Percentiles rank a stretch among this genome's conserved stretches.
phyloP scores from a whole-genome alignment of 2,888 invertebrate species.

The Kuschelorhynchus macadamiae region DNA sequence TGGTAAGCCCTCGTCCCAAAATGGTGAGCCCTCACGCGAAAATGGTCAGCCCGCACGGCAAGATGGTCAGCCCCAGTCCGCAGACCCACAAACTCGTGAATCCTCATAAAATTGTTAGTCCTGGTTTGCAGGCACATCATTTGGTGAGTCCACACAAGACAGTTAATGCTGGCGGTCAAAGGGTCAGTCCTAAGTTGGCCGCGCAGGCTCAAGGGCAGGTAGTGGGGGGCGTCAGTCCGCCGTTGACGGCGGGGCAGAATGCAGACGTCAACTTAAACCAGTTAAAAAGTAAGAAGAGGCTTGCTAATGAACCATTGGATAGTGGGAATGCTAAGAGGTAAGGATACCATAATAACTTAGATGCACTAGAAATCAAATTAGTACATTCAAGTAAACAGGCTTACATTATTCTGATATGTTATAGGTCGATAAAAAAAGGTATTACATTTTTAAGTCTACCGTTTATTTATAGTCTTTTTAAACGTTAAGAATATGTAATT shows the following conservation, averaged over 20 bases:
- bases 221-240: constrained; percentile 44
- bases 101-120: background rate
- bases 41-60: constrained; percentile 18
- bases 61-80: constrained; percentile 10
- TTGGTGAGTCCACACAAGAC: constrained; percentile 17
- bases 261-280: constrained; percentile 59
- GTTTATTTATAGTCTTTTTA: too few species aligned
- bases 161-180: constrained; percentile 29
- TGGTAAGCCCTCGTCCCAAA: constrained; percentile 10
- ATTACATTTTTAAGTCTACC: too few species aligned
- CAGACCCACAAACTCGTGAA: background rate
- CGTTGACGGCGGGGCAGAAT: constrained; percentile 37
- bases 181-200: constrained; percentile 36
- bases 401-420: too few species aligned
- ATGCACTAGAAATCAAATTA: too few species aligned
- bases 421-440: too few species aligned
- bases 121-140: background rate
- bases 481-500: too few species aligned
- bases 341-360: too few species aligned
- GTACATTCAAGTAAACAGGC: too few species aligned
- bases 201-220: constrained; percentile 46
- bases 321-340: constrained; percentile 59
- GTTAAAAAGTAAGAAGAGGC: constrained; percentile 56
- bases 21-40: background rate
- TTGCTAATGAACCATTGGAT: constrained; percentile 53